Conservation (phyloP, 2,888 invertebrate species). For the Choreutis nemorana region DNA sequence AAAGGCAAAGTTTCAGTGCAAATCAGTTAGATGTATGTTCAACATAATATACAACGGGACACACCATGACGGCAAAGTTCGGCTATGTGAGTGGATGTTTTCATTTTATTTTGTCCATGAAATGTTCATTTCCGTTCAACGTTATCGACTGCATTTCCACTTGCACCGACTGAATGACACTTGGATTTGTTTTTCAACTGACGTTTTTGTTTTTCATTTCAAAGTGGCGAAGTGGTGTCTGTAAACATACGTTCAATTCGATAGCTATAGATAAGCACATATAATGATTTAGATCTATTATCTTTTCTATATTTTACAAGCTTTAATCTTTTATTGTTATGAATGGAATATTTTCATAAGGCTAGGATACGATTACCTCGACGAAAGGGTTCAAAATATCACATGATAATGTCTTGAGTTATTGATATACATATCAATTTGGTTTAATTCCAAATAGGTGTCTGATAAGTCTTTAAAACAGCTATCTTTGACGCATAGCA, state of each 20-base stretch:
- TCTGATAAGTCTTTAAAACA: too few species aligned
- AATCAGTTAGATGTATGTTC: conserved; percentile 65
- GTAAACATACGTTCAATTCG: too few species aligned
- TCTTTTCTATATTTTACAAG: too few species aligned
- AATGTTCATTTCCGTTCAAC: conserved; percentile 12
- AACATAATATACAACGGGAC: conserved; percentile 64
- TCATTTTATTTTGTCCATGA: too few species aligned
- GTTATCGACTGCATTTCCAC: conserved; percentile 12
- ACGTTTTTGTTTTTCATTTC: too few species aligned
- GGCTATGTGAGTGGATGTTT: conserved; percentile 56
- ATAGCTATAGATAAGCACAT: too few species aligned
- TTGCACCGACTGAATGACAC: conserved; percentile 10
- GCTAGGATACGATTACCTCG: conserved; percentile 1
- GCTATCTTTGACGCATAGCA: too few species aligned
- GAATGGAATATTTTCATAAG: conserved; percentile 18
- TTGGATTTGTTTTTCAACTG: too few species aligned
- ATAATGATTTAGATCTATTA: too few species aligned
- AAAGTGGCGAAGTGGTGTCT: too few species aligned
- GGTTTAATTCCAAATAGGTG: too few species aligned
- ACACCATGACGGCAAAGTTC: conserved; percentile 69
- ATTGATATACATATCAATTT: conserved; percentile 6
- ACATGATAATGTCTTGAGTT: not conserved
- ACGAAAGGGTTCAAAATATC: not conserved
- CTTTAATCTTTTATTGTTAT: conserved; percentile 14
- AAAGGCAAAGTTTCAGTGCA: conserved; percentile 52